Evolutionary conservation across 2,797 vertebrate species (phyloP), one percentile per base, ranked within the genome.

Genomic region (Neosalanx taihuensis): DNA sequence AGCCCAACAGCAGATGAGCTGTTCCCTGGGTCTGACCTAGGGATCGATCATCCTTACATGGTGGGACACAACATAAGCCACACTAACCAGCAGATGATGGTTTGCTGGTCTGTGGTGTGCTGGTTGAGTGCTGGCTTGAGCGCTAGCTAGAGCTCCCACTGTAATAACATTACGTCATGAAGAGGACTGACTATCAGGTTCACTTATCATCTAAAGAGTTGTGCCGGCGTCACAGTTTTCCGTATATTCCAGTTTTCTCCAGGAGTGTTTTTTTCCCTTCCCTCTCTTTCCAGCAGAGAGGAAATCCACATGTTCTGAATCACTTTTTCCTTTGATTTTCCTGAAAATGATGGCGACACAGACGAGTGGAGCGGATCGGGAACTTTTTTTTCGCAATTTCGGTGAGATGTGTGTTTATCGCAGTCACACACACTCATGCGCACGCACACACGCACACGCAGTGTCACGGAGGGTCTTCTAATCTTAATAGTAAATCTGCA

Each of bases 401-500:
- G 60, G 30, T 3, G 23, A 61, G 20, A 64, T 17, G 53, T 37
- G 15, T 17, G 23, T 4, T 56, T 37, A 33, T 31, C 67, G 7
- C 68, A 70, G 56, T 60, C 68, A 59, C 56, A 70, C 68, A 70
- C 56, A 69, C 29, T 5, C 53, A 46, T 10, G 33, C 29, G 33
- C 51, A 31, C 46, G n/a, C 7, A 20, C 17, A 6, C 57, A 35
- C 41, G 30, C 65, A 67, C 67, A 59, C 67, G 37, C 57, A 60
- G 7, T 17, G 30, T 31, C 26, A 30, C 59, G 30, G 76, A 78
- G 70, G 72, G 79, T 59, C 71, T 73, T 37, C 76, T 87, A 87
- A 92, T 91, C 90, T 90, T 75, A 76, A 79, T 75, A 63, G 73
- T 67, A 69, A 84, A 87, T 91, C 89, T 77, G 62, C 67, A 74